These are phyloP conservation scores for Ictidomys tridecemlineatus DNA, from an alignment of 2,113 vertebrate genomes.

Conservation along the genomic window DNA sequence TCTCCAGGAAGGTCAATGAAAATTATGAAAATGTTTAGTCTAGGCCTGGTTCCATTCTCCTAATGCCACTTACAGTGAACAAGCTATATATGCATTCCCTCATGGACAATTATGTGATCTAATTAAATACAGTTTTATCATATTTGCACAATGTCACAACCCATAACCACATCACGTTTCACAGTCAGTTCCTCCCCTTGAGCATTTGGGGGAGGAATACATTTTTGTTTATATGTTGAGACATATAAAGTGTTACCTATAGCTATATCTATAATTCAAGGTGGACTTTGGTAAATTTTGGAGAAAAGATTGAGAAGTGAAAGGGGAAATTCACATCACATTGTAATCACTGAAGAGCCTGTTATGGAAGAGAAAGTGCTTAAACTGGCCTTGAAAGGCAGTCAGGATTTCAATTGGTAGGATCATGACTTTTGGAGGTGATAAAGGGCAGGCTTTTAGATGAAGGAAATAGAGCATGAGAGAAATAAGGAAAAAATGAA, in stretches of 20 bases:
- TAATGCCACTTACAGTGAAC: conserved; percentile 58
- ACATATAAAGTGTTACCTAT: not conserved
- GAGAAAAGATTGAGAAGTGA: not conserved
- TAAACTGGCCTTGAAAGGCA: not conserved
- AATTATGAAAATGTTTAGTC: conserved; percentile 83
- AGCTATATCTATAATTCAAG: not conserved
- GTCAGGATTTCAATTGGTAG: not conserved
- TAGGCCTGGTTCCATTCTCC: conserved; percentile 55
- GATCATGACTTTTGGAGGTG: not conserved
- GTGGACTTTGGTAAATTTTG: not conserved
- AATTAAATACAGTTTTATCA: conserved; percentile 60
- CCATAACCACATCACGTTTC: conserved; percentile 39
- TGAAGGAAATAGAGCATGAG: not conserved
- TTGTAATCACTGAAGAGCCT: not conserved
- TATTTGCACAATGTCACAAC: conserved; percentile 46
- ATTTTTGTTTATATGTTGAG: no score
- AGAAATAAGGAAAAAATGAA: conserved; percentile 6
- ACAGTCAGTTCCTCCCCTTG: conserved; percentile 33
- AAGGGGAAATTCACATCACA: not conserved
- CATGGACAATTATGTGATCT: not conserved
- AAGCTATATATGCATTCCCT: conserved; percentile 25
- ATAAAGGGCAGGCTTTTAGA: not conserved
- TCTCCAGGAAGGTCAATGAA: conserved; percentile 74
- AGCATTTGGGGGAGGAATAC: not conserved
- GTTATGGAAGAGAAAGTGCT: not conserved